Evolutionary conservation across 2,113 vertebrate genomes (phyloP).

Genomic region (Corythaixoides concolor): DNA sequence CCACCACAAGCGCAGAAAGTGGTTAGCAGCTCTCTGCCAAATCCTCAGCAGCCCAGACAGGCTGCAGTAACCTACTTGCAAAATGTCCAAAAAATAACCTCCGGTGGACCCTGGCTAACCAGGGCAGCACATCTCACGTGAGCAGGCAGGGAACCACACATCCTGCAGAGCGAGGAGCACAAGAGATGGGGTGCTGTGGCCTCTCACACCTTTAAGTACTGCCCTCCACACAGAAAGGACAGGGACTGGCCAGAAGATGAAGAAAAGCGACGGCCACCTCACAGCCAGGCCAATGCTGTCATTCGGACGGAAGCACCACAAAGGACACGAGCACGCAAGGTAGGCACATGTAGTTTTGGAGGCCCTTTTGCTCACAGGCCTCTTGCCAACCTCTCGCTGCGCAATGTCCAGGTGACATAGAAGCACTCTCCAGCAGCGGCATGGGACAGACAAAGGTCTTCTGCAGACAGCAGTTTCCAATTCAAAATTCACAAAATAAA

Average conservation of each 20-base stretch:
- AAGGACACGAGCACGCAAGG: accelerated
- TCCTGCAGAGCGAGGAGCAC: accelerated
- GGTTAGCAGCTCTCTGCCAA: conserved; percentile 36
- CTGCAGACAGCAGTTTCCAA: not conserved
- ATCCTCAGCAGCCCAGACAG: not conserved
- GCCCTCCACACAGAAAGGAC: not conserved
- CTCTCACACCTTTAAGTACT: not conserved
- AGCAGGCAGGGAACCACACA: not conserved
- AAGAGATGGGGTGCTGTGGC: not conserved
- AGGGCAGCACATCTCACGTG: not conserved
- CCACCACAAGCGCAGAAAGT: not conserved
- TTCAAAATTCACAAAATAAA: not conserved
- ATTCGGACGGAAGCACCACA: not conserved
- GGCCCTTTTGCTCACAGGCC: not conserved
- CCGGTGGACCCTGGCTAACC: not conserved
- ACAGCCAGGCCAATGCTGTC: not conserved
- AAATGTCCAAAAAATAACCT: not conserved
- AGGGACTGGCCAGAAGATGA: not conserved
- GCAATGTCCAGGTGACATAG: not conserved
- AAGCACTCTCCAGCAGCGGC: not conserved
- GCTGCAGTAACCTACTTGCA: not conserved
- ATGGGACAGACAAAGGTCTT: not conserved
- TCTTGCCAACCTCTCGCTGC: not conserved
- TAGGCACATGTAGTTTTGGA: accelerated
- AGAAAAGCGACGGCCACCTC: not conserved